These are phyloP conservation scores for Nyctalus aviator DNA, from an alignment of 2,797 vertebrate species.

Conservation along the genomic window DNA sequence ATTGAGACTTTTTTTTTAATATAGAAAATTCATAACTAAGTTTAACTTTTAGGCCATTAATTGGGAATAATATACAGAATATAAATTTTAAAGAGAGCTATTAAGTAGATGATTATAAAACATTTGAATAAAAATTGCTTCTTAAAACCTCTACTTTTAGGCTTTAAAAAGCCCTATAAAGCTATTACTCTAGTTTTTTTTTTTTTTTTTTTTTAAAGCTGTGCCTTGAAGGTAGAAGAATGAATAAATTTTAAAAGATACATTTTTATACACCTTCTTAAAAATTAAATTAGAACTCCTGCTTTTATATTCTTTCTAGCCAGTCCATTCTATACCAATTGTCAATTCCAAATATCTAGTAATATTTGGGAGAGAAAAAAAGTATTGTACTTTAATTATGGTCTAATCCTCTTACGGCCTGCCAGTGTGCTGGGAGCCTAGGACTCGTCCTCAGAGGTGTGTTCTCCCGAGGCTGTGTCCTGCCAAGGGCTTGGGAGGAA, in stretches of 20 bases:
- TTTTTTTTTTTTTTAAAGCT: not conserved
- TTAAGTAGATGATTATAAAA: constrained; percentile 12
- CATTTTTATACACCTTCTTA: not conserved
- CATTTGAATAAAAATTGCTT: not conserved
- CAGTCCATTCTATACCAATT: not conserved
- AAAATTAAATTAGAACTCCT: not conserved
- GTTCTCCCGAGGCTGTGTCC: not conserved
- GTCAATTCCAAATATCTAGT: not conserved
- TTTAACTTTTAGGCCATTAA: not conserved
- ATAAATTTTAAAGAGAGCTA: not conserved
- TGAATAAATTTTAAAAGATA: not conserved
- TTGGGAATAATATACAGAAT: constrained; percentile 17
- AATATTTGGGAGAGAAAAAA: not conserved
- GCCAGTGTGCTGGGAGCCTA: not conserved
- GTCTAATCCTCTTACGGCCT: not conserved
- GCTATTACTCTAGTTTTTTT: not conserved
- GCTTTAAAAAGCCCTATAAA: not conserved
- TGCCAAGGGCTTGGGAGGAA: not conserved
- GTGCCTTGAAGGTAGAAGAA: not conserved
- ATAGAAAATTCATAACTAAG: constrained; percentile 20
- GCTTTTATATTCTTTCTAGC: not conserved
- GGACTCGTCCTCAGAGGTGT: rapidly evolving
- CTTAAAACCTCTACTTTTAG: not conserved
- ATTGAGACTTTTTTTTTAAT: constrained; percentile 10
- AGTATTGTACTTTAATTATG: not conserved